These are phyloP conservation scores for Muricea muricata DNA, from an alignment of 92 coral and sea anemone genomes.

Conservation along the genomic window DNA sequence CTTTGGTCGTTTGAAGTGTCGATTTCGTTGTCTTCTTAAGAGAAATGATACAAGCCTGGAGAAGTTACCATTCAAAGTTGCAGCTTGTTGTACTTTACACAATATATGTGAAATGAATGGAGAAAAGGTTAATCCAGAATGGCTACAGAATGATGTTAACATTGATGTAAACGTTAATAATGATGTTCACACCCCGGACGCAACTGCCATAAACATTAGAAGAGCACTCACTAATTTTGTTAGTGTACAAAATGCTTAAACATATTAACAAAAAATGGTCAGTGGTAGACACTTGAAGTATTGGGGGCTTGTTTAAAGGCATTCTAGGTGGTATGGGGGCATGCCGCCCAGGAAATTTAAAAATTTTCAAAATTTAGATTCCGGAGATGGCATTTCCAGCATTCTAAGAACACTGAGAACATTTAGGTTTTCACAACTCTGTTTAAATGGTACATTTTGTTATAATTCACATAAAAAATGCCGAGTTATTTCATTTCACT, in stretches of 20 bases:
- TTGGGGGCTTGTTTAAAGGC: too few species aligned
- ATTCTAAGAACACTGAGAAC: too few species aligned
- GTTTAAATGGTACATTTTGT: too few species aligned
- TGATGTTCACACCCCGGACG: background rate
- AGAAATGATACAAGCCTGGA: slow-evolving; percentile 18
- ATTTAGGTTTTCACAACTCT: too few species aligned
- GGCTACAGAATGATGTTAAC: slow-evolving; percentile 17
- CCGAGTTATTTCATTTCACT: too few species aligned
- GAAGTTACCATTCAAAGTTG: slow-evolving; percentile 20
- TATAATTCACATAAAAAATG: too few species aligned
- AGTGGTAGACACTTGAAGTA: too few species aligned
- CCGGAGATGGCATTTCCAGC: too few species aligned
- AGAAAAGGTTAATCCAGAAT: slow-evolving; percentile 15
- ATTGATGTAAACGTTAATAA: slow-evolving; percentile 6
- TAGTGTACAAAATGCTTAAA: background rate
- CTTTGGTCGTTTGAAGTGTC: slow-evolving; percentile 39
- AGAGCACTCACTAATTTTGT: slow-evolving; percentile 10
- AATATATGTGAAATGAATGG: slow-evolving; percentile 38
- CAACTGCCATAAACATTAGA: slow-evolving; percentile 31
- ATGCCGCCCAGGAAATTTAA: too few species aligned
- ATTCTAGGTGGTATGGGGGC: too few species aligned
- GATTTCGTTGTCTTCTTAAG: slow-evolving; percentile 41
- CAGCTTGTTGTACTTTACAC: slow-evolving; percentile 48
- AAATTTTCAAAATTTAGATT: too few species aligned
- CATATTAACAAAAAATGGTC: background rate